Percentiles rank a stretch among this genome's conserved stretches.
phyloP scores from a whole-genome alignment of 2,888 invertebrate species.

The Plutella xylostella region DNA sequence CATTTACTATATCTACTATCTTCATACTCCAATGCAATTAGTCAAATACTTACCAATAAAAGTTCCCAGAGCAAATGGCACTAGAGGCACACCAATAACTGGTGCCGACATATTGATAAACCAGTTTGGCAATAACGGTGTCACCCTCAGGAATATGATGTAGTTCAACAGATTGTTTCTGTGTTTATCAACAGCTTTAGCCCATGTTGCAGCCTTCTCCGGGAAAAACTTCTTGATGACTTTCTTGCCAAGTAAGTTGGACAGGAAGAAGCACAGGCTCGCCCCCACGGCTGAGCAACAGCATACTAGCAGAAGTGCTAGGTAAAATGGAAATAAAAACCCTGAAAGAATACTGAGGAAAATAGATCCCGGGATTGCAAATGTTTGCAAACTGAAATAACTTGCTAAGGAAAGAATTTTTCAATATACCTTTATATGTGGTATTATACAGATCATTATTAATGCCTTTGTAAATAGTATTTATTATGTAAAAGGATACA shows the following conservation, averaged over 20 bases:
- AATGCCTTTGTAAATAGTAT: not conserved
- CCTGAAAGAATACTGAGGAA: conserved; percentile 97
- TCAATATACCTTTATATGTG: not conserved
- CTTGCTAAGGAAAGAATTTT: conserved; percentile 34
- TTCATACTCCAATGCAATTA: too few species aligned
- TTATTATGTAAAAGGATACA: conserved; percentile 85
- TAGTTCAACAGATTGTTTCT: conserved; percentile 92
- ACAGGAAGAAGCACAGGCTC: conserved; percentile 93
- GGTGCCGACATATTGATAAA: conserved; percentile 98
- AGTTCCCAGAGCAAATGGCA: conserved; percentile 94
- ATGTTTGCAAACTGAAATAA: conserved; percentile 89
- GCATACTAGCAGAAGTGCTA: conserved; percentile 89
- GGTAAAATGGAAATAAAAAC: conserved; percentile 93
- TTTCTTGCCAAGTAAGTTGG: conserved; percentile 88
- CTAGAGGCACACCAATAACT: conserved; percentile 93
- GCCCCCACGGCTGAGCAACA: conserved; percentile 97
- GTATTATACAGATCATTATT: not conserved
- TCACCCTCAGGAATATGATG: conserved; percentile 96
- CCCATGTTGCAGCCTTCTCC: conserved; percentile 87
- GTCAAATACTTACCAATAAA: conserved; percentile 78
- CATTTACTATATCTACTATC: too few species aligned
- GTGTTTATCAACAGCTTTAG: conserved; percentile 85
- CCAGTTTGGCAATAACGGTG: conserved; percentile 99
- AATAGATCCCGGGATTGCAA: conserved; percentile 99
- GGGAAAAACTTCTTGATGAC: conserved; percentile 91